phyloP scores from a whole-genome alignment of 2,797 vertebrate species.

The Falco novaeseelandiae region DNA sequence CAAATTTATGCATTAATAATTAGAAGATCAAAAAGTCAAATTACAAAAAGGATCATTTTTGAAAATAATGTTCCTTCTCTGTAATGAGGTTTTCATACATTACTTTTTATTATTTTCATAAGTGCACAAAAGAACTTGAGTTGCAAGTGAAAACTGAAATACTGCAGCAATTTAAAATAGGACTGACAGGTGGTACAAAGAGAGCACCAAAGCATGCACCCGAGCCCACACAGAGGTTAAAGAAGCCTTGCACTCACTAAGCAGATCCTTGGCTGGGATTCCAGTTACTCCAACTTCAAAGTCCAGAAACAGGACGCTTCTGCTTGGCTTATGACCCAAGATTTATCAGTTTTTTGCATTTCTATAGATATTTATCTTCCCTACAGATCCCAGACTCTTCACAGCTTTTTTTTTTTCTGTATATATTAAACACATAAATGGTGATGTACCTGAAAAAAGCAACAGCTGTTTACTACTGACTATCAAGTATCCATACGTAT shows the following conservation, averaged over 20 bases:
- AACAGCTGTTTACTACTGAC: neutral
- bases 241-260: neutral
- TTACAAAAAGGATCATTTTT: neutral
- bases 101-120: neutral
- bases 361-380: rapidly evolving
- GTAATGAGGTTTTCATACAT: neutral
- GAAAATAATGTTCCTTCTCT: neutral
- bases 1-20: neutral
- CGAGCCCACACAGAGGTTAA: neutral
- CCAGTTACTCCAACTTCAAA: neutral
- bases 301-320: rapidly evolving
- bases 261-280: neutral
- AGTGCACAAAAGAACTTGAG: neutral
- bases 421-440: rapidly evolving
- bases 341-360: rapidly evolving
- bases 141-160: neutral
- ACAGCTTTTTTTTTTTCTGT: neutral
- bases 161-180: neutral
- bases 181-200: neutral
- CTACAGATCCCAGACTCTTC: neutral
- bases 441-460: neutral
- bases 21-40: neutral
- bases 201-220: neutral
- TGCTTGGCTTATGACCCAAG: neutral
- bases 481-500: rapidly evolving